Conservation (phyloP, 2,888 invertebrate genomes). For the Deilephila porcellus region DNA sequence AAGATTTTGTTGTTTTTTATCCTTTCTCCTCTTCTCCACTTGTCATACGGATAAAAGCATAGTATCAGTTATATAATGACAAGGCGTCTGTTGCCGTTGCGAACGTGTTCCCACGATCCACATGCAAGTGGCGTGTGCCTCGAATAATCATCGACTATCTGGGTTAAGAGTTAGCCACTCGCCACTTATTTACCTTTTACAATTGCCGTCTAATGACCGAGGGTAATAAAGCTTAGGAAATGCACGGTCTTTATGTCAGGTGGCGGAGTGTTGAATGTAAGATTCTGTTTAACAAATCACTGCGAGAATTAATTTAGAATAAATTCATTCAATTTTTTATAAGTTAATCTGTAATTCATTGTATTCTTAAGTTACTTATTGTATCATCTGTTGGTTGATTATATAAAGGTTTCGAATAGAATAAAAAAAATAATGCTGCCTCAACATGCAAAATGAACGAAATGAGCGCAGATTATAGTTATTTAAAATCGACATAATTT, state of each 20-base stretch:
- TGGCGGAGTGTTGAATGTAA: background rate
- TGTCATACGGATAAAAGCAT: background rate
- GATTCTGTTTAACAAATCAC: too few relatives aligned
- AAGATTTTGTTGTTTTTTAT: too few relatives aligned
- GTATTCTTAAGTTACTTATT: too few relatives aligned
- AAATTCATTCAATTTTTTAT: too few relatives aligned
- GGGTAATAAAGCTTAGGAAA: constrained; percentile 1
- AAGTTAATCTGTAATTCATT: too few relatives aligned
- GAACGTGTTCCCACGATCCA: constrained; percentile 5
- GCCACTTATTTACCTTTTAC: background rate
- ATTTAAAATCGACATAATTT: too few relatives aligned
- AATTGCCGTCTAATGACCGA: constrained; percentile 1
- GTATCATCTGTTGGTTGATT: too few relatives aligned
- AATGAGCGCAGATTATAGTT: too few relatives aligned
- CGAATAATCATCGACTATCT: constrained; percentile 18
- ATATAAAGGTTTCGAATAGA: too few relatives aligned
- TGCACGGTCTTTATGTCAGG: background rate
- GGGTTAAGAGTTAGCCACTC: background rate
- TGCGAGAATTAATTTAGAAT: too few relatives aligned
- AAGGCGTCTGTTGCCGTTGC: background rate
- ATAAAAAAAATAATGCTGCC: too few relatives aligned
- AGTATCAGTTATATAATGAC: constrained; percentile 3
- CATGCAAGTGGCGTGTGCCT: constrained; percentile 14
- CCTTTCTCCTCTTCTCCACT: background rate
- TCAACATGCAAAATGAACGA: too few relatives aligned